phyloP scores from a whole-genome alignment of 2,113 vertebrate species.

The Xenus cinereus region DNA sequence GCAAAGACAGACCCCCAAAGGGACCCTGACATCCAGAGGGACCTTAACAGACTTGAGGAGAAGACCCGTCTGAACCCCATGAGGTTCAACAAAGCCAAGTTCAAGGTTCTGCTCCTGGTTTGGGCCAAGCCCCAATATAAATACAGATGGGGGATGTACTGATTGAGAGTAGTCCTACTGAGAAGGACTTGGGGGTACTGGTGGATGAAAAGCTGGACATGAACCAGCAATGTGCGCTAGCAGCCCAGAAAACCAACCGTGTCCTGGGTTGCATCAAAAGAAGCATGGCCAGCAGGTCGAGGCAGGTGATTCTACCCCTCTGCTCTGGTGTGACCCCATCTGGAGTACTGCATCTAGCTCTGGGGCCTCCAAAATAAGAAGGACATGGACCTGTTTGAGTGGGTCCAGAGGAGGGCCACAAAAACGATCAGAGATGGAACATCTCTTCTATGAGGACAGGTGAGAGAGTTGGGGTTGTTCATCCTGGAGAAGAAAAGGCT shows the following conservation, averaged over 20 bases:
- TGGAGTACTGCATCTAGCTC: fast-evolving
- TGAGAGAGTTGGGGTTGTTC: background rate
- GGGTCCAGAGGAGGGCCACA: background rate
- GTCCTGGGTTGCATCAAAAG: background rate
- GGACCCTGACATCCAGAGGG: background rate
- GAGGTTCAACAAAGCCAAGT: background rate
- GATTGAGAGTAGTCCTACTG: background rate
- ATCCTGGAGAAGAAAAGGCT: background rate
- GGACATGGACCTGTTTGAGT: background rate
- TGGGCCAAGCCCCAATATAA: background rate
- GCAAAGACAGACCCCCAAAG: background rate
- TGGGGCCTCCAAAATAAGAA: background rate
- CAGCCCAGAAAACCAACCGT: background rate
- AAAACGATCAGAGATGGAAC: background rate
- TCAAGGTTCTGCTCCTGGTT: background rate
- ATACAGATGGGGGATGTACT: background rate
- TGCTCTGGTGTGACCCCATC: background rate
- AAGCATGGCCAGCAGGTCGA: fast-evolving
- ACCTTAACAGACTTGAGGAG: background rate
- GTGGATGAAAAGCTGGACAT: background rate
- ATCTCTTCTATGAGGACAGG: background rate
- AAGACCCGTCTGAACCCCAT: background rate
- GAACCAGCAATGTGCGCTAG: fast-evolving
- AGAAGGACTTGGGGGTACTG: background rate
- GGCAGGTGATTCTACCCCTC: background rate